Conservation (phyloP, 2,113 vertebrate species). For the Phyllostomus hastatus region DNA sequence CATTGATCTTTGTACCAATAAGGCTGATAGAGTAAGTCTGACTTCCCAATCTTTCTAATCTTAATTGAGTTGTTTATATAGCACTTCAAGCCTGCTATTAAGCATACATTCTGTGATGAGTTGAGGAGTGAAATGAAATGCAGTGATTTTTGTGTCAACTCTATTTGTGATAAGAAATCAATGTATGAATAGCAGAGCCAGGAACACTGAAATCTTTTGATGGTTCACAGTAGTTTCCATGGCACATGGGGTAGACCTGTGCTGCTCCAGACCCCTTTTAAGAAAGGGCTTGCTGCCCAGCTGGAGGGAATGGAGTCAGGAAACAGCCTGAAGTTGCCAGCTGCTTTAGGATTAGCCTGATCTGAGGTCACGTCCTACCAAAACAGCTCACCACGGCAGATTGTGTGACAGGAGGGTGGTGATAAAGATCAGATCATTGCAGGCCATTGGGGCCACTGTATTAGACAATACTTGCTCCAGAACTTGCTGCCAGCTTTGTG, state of each 20-base stretch:
- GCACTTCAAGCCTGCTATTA: slow-evolving; percentile 44
- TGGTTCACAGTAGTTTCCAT: background rate
- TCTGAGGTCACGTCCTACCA: background rate
- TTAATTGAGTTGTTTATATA: slow-evolving; percentile 61
- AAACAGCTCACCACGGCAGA: background rate
- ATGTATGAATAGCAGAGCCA: background rate
- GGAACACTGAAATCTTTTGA: background rate
- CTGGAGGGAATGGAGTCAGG: background rate
- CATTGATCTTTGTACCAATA: slow-evolving; percentile 52
- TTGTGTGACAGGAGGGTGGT: background rate
- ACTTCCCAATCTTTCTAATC: slow-evolving; percentile 44
- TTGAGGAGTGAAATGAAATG: slow-evolving; percentile 31
- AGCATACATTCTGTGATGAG: slow-evolving; percentile 3
- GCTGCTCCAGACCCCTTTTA: background rate
- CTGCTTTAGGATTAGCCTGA: background rate
- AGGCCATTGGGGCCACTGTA: background rate
- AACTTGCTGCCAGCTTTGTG: background rate
- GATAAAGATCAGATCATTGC: background rate
- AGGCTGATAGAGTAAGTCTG: background rate
- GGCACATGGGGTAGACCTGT: background rate
- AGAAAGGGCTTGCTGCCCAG: background rate
- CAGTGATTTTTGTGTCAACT: slow-evolving; percentile 47
- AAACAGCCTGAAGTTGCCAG: background rate
- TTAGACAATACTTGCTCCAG: background rate
- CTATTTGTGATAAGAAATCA: slow-evolving; percentile 51